phyloP scores from a whole-genome alignment of 2,888 invertebrate species.

The Peribatodes rhomboidaria region DNA sequence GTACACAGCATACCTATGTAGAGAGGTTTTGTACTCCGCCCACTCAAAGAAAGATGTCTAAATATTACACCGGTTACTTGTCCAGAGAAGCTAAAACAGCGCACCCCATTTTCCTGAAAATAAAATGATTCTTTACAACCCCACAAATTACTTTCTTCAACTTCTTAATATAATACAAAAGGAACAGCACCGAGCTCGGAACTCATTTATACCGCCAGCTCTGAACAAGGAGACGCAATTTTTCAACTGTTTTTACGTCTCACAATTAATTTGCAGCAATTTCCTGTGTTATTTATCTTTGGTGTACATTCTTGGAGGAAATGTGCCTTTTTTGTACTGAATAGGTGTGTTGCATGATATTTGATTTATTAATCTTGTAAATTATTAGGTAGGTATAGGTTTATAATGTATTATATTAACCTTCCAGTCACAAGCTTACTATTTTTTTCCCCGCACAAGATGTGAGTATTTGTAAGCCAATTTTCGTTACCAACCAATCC shows the following conservation, averaged over 20 bases:
- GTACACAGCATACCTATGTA: too few species aligned
- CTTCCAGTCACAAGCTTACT: too few species aligned
- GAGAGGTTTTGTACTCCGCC: too few species aligned
- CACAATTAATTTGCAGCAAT: conserved; percentile 39
- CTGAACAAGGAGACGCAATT: conserved; percentile 27
- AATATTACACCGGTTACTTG: neutral
- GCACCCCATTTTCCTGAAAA: neutral
- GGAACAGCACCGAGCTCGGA: neutral
- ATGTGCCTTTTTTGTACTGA: neutral
- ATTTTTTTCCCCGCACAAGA: too few species aligned
- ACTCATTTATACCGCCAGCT: conserved; percentile 22
- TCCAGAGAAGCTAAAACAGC: neutral
- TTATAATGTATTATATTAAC: too few species aligned
- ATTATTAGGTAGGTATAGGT: too few species aligned
- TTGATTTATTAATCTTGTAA: too few species aligned
- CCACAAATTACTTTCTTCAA: conserved; percentile 7
- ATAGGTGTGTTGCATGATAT: neutral
- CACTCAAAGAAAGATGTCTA: too few species aligned
- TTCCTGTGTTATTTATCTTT: conserved; percentile 39
- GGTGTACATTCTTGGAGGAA: conserved; percentile 30
- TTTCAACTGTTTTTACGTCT: conserved; percentile 36
- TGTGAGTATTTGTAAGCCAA: too few species aligned
- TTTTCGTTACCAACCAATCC: too few species aligned
- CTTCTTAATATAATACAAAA: conserved; percentile 9
- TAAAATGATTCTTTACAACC: conserved; percentile 10